Conservation (phyloP, 35 echinoderm and acorn worm species). For the Strongylocentrotus purpuratus region DNA sequence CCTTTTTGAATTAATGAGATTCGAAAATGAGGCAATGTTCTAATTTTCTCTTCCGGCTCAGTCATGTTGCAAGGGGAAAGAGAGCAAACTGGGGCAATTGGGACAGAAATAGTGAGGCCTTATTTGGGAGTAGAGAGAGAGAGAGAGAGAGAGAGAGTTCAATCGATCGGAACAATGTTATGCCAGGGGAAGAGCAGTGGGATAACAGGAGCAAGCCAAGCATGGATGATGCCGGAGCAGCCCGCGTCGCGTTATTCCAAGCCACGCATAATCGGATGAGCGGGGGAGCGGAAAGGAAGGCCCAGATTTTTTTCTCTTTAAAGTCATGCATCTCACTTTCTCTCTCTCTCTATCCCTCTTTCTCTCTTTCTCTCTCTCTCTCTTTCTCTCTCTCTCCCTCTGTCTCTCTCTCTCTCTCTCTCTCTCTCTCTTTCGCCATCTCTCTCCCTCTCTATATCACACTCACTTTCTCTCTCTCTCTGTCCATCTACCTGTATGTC, state of each 20-base stretch:
- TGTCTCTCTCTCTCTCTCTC: no score
- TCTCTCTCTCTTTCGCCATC: no score
- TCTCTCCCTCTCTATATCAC: no score
- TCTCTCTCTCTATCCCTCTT: background rate
- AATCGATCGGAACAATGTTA: constrained; percentile 52
- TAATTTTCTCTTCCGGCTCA: background rate
- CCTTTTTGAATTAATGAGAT: background rate
- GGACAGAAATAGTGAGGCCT: background rate
- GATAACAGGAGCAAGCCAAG: constrained; percentile 22
- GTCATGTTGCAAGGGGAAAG: background rate
- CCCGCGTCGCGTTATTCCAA: constrained; percentile 4
- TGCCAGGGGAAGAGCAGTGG: background rate
- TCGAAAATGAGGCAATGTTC: background rate
- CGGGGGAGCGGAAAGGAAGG: background rate
- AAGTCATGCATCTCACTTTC: background rate
- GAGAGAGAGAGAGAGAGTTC: background rate
- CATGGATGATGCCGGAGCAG: background rate
- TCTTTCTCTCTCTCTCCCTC: no score
- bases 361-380: background rate
- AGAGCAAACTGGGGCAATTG: background rate
- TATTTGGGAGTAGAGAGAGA: background rate
- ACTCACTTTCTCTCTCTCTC: no score
- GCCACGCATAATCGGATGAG: constrained; percentile 27
- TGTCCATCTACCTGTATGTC: no score
- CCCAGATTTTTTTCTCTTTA: background rate